phyloP scores from a whole-genome alignment of 2,888 invertebrate species.

The Tiliacea citrago region DNA sequence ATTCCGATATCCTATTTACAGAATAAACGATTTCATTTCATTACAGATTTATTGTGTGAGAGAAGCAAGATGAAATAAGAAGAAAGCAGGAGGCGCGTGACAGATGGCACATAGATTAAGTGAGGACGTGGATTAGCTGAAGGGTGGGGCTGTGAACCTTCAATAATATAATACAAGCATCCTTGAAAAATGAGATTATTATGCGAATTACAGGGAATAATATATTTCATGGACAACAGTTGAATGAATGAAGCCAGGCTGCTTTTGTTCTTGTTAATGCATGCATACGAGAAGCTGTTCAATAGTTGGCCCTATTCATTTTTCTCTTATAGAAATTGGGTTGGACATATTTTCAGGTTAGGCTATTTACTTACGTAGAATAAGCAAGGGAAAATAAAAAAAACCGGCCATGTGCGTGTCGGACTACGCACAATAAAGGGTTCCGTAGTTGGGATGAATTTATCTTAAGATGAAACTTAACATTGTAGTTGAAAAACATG shows the following conservation, averaged over 20 bases:
- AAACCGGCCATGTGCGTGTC: too few relatives aligned
- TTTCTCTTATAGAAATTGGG: background rate
- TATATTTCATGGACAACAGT: background rate
- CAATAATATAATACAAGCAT: slow-evolving; percentile 14
- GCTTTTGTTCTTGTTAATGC: slow-evolving; percentile 25
- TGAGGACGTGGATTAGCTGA: slow-evolving; percentile 48
- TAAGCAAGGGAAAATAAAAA: too few relatives aligned
- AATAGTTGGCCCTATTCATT: background rate
- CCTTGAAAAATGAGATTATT: background rate
- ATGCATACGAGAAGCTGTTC: background rate
- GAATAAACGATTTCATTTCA: too few relatives aligned
- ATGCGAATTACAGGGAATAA: background rate
- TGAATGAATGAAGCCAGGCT: slow-evolving; percentile 10
- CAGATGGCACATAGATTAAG: slow-evolving; percentile 55
- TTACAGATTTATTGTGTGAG: slow-evolving; percentile 22
- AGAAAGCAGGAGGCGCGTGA: slow-evolving; percentile 33
- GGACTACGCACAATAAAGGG: too few relatives aligned
- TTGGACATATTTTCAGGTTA: background rate
- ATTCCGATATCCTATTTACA: too few relatives aligned
- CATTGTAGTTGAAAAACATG: too few relatives aligned
- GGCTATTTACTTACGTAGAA: background rate
- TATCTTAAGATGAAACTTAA: too few relatives aligned
- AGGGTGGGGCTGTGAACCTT: slow-evolving; percentile 30
- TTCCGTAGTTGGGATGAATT: too few relatives aligned
- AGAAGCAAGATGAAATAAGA: slow-evolving; percentile 37